Percentiles rank a stretch among this genome's conserved stretches.
Evolutionary conservation across 2,113 vertebrate genomes (phyloP).

Genomic region (Formicarius rufipectus): DNA sequence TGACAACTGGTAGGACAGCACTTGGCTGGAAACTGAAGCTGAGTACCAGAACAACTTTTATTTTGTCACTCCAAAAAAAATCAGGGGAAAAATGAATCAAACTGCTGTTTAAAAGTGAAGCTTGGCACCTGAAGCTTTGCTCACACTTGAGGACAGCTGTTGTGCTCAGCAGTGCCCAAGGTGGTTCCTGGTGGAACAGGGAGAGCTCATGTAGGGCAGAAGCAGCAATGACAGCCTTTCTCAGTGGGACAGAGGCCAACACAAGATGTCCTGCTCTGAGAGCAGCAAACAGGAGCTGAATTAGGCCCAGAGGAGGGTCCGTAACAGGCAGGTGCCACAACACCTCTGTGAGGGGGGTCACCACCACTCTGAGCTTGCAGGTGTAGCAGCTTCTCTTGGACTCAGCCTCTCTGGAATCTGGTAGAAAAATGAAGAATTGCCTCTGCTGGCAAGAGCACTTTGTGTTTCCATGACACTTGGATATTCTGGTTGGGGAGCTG

Average conservation of each 20-base stretch:
- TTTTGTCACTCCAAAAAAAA: not conserved
- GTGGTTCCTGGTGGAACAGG: not conserved
- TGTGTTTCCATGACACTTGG: not conserved
- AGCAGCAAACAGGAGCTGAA: not conserved
- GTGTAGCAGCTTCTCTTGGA: not conserved
- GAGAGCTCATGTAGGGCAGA: not conserved
- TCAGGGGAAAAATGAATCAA: not conserved
- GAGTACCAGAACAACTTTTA: not conserved
- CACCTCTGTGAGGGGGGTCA: not conserved
- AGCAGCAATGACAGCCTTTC: not conserved
- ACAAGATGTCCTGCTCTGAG: not conserved
- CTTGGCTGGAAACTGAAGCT: not conserved
- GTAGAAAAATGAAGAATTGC: not conserved
- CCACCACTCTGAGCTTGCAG: not conserved
- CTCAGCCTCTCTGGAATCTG: not conserved
- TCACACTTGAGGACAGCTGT: not conserved
- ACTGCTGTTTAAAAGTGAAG: not conserved
- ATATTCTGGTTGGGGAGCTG: not conserved
- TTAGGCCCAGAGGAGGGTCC: not conserved
- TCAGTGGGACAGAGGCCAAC: not conserved
- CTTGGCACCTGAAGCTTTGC: not conserved
- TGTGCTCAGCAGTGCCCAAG: not conserved
- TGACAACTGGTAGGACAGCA: not conserved
- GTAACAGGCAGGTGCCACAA: not conserved
- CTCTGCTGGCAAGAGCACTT: not conserved